phyloP scores from a whole-genome alignment of 2,888 invertebrate genomes.

The Caenorhabditis doughertyi region DNA sequence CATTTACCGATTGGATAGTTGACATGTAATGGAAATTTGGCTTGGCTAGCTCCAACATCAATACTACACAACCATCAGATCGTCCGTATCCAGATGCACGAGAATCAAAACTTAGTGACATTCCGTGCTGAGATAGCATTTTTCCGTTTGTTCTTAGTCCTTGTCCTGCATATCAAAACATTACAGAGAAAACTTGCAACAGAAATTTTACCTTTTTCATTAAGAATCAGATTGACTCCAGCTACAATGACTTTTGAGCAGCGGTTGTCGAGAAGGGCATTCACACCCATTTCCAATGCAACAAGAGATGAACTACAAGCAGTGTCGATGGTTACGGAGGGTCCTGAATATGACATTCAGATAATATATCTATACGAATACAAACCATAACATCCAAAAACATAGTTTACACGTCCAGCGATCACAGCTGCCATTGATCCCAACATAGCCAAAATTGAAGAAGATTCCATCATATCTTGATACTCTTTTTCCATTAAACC shows the following conservation, averaged over 20 bases:
- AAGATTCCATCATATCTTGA: slow-evolving; percentile 71
- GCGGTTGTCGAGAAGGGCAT: slow-evolving; percentile 89
- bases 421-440: slow-evolving; percentile 75
- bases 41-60: slow-evolving; percentile 79
- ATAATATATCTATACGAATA: neutral
- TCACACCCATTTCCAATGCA: slow-evolving; percentile 88
- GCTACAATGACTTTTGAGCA: slow-evolving; percentile 93
- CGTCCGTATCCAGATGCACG: slow-evolving; percentile 83
- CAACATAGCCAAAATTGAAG: slow-evolving; percentile 73
- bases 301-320: slow-evolving; percentile 96
- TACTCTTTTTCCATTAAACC: slow-evolving; percentile 82
- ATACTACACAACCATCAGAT: slow-evolving; percentile 82
- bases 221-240: slow-evolving; percentile 88
- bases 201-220: slow-evolving; percentile 66
- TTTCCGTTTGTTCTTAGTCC: slow-evolving; percentile 78
- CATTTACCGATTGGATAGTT: slow-evolving; percentile 72
- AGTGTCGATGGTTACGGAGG: slow-evolving; percentile 95
- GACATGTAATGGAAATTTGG: slow-evolving; percentile 64
- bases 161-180: too few relatives aligned
- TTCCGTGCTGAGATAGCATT: slow-evolving; percentile 82
- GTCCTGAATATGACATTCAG: slow-evolving; percentile 83
- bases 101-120: slow-evolving; percentile 82
- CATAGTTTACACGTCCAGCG: slow-evolving; percentile 77
- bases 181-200: too few relatives aligned
- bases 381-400: slow-evolving; percentile 71